These are phyloP conservation scores for Bombylius discolor DNA, from an alignment of 2,888 invertebrate species.

Conservation along the genomic window DNA sequence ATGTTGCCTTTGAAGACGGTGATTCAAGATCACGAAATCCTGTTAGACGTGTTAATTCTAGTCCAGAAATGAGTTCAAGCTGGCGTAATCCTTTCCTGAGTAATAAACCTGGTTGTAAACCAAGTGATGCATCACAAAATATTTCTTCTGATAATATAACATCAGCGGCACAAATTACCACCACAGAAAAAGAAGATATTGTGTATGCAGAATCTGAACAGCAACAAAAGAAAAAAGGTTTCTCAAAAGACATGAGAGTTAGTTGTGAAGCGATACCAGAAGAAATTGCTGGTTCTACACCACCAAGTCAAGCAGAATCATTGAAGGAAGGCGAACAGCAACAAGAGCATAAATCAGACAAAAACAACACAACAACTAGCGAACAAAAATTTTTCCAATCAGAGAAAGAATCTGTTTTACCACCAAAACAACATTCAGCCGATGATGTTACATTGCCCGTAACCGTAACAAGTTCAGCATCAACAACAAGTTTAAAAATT, in stretches of 20 bases:
- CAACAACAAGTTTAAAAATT: slow-evolving; percentile 26
- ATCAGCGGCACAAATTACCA: neutral
- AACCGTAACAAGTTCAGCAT: slow-evolving; percentile 26
- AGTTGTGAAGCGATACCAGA: slow-evolving; percentile 86
- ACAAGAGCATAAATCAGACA: slow-evolving; percentile 9
- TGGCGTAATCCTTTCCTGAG: slow-evolving; percentile 60
- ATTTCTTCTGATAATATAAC: neutral
- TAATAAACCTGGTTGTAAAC: slow-evolving; percentile 22
- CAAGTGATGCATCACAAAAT: slow-evolving; percentile 30
- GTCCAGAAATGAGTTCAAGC: slow-evolving; percentile 83
- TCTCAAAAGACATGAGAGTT: slow-evolving; percentile 63
- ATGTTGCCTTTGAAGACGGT: slow-evolving; percentile 34
- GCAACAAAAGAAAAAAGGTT: slow-evolving; percentile 43
- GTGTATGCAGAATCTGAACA: slow-evolving; percentile 15
- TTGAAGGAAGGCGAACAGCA: slow-evolving; percentile 18
- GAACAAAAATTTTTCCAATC: slow-evolving; percentile 1
- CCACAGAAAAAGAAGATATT: slow-evolving; percentile 14
- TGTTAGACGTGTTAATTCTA: slow-evolving; percentile 77
- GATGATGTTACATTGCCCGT: slow-evolving; percentile 27
- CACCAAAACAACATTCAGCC: slow-evolving; percentile 35
- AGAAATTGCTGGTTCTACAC: slow-evolving; percentile 67
- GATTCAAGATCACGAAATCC: slow-evolving; percentile 54
- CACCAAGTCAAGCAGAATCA: slow-evolving; percentile 42
- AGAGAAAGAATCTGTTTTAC: slow-evolving; percentile 17
- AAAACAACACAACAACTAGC: slow-evolving; percentile 39